Conservation (phyloP, 92 coral and sea anemone genomes). For the Actinostola sp. region DNA sequence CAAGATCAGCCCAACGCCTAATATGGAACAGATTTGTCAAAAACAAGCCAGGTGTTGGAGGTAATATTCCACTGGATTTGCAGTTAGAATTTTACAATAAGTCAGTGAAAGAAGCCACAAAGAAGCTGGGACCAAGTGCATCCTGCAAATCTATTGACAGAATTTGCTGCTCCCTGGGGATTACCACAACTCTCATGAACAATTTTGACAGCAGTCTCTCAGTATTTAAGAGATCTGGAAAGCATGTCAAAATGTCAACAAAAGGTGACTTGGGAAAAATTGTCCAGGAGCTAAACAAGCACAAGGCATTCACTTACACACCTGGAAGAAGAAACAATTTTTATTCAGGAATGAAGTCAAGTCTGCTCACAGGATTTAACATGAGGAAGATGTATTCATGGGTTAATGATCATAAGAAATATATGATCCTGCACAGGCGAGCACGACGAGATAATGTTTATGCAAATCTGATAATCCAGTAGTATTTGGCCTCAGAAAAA, state of each 20-base stretch:
- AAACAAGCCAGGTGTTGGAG: slow-evolving; percentile 66
- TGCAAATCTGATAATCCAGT: background rate
- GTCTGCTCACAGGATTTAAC: slow-evolving; percentile 62
- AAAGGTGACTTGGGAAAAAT: slow-evolving; percentile 62
- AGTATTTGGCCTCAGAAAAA: background rate
- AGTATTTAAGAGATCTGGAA: slow-evolving; percentile 67
- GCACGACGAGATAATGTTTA: slow-evolving; percentile 53
- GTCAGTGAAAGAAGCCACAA: slow-evolving; percentile 67
- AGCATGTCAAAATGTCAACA: slow-evolving; percentile 53
- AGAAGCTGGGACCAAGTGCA: slow-evolving; percentile 76
- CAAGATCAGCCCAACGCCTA: slow-evolving; percentile 71
- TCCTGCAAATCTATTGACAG: slow-evolving; percentile 57
- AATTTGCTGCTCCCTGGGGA: slow-evolving; percentile 64
- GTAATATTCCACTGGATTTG: slow-evolving; percentile 72
- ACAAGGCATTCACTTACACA: slow-evolving; percentile 58
- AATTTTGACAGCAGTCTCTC: slow-evolving; percentile 52
- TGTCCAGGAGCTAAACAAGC: slow-evolving; percentile 50
- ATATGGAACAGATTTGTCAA: slow-evolving; percentile 72
- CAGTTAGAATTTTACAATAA: slow-evolving; percentile 66
- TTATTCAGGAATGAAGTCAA: slow-evolving; percentile 52
- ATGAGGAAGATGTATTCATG: slow-evolving; percentile 66
- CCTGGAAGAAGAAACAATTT: slow-evolving; percentile 55
- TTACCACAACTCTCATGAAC: slow-evolving; percentile 53
- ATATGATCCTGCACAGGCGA: slow-evolving; percentile 64
- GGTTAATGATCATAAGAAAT: slow-evolving; percentile 64